Conservation (phyloP, 2,113 vertebrate genomes). For the Heliornis fulica region DNA sequence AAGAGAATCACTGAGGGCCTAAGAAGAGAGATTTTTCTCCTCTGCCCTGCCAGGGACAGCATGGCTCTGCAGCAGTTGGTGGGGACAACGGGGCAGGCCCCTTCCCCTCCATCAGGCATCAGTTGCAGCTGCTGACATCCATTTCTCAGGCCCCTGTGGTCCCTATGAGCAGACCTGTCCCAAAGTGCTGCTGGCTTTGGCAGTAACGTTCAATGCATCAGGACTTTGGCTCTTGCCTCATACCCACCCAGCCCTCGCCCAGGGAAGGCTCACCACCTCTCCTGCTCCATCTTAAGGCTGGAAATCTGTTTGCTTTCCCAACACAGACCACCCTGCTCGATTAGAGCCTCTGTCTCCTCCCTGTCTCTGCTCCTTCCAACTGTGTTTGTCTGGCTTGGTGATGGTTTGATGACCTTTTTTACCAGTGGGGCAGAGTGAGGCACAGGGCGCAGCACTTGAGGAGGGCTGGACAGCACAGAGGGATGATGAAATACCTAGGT, state of each 20-base stretch:
- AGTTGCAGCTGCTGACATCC: neutral
- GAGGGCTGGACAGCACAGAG: neutral
- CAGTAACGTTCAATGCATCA: neutral
- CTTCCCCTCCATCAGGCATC: neutral
- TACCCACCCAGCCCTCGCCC: neutral
- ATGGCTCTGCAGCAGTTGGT: neutral
- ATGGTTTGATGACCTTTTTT: neutral
- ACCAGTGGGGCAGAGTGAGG: rapidly evolving
- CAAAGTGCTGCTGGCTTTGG: neutral
- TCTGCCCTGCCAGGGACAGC: rapidly evolving
- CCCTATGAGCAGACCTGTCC: rapidly evolving
- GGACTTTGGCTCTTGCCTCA: rapidly evolving
- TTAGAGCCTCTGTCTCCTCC: neutral
- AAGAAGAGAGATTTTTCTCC: neutral
- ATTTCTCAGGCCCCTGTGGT: rapidly evolving
- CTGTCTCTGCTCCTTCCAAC: neutral
- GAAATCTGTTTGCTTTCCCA: neutral
- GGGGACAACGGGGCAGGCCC: rapidly evolving
- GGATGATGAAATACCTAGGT: neutral
- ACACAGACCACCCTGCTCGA: rapidly evolving
- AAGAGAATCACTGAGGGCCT: neutral
- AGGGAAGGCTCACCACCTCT: neutral
- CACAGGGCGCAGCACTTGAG: rapidly evolving
- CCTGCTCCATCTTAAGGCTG: neutral
- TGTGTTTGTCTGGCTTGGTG: neutral